Percentiles rank a stretch among this genome's conserved stretches.
phyloP scores from a whole-genome alignment of 2,113 vertebrate genomes.

The Mormyrus lacerda region DNA sequence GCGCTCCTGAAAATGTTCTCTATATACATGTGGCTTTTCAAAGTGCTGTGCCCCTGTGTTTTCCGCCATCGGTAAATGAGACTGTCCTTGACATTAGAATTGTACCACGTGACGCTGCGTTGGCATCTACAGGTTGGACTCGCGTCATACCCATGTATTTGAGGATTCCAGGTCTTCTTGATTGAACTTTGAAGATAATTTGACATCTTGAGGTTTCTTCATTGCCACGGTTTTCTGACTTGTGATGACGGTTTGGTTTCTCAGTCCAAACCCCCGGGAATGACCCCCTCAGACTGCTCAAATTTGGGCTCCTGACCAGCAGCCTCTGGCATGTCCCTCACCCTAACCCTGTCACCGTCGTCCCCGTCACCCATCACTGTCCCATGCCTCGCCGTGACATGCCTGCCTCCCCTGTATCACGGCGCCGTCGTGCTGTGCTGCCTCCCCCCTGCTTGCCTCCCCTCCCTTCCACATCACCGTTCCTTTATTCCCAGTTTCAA shows the following conservation, averaged over 20 bases:
- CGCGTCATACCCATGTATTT: not conserved
- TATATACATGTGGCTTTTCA: not conserved
- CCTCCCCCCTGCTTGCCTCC: not conserved
- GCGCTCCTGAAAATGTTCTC: not conserved
- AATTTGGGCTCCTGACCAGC: not conserved
- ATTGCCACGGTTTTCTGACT: not conserved
- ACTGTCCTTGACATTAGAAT: not conserved
- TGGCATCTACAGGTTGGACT: not conserved
- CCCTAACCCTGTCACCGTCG: not conserved
- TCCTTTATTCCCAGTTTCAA: not conserved
- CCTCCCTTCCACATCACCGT: not conserved
- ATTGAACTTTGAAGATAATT: not conserved
- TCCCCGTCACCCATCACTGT: not conserved
- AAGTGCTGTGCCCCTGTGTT: not conserved
- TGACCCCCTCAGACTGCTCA: not conserved
- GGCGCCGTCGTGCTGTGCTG: not conserved
- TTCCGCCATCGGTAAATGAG: not conserved
- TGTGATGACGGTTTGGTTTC: not conserved
- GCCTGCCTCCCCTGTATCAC: not conserved
- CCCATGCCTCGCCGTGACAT: not conserved
- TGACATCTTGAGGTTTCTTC: not conserved
- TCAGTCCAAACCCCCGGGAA: not conserved
- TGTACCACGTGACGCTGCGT: not conserved
- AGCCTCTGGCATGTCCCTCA: not conserved
- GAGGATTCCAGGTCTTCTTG: not conserved